A percentile compares a stretch with the other conserved stretches of the same genome.
These are phyloP conservation scores for Ferrisia virgata DNA, from an alignment of 2,888 invertebrate genomes.

Conservation along the genomic window DNA sequence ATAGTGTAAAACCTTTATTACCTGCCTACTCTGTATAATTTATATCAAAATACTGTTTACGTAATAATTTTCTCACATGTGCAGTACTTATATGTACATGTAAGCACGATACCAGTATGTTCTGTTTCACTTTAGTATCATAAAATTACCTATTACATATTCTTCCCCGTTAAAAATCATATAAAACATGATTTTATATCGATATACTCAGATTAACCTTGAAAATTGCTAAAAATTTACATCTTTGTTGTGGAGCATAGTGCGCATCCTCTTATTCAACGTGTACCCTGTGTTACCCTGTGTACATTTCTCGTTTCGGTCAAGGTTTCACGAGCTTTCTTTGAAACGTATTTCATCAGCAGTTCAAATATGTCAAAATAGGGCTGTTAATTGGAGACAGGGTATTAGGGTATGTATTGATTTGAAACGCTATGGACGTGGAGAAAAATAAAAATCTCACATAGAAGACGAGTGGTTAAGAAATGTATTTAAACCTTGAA, in stretches of 20 bases:
- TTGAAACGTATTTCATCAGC: background rate
- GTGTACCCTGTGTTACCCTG: background rate
- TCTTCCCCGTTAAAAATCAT: background rate
- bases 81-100: background rate
- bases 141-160: background rate
- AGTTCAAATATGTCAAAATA: background rate
- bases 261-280: background rate
- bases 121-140: background rate
- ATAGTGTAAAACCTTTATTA: background rate
- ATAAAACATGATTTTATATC: background rate
- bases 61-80: background rate
- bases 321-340: background rate
- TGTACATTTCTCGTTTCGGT: background rate
- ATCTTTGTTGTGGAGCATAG: background rate
- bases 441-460: background rate
- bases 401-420: background rate
- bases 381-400: background rate
- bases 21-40: background rate
- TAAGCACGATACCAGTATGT: background rate
- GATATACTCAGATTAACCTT: slow-evolving; percentile 15
- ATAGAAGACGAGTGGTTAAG: too few relatives aligned
- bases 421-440: background rate
- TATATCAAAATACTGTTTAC: background rate
- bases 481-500: too few relatives aligned
- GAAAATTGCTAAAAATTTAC: background rate